A percentile compares a stretch with the other conserved stretches of the same genome.
Conservation (phyloP, 2,888 invertebrate genomes). For the Ischnura elegans region DNA sequence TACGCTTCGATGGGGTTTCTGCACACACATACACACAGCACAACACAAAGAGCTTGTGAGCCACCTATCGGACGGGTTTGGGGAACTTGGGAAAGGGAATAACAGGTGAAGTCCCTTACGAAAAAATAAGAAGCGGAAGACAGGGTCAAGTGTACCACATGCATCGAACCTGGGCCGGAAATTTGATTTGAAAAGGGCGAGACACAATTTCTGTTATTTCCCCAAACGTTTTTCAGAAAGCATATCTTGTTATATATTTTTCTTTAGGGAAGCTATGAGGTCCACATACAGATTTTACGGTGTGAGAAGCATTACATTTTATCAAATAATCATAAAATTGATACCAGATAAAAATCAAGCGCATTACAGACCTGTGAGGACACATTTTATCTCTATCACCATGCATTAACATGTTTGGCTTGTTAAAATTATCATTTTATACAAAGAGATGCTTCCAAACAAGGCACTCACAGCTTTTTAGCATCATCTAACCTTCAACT, state of each 20-base stretch:
- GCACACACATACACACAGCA: no score
- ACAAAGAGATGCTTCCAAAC: no score
- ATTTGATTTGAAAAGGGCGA: slow-evolving; percentile 24
- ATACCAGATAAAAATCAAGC: no score
- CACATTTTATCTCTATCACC: no score
- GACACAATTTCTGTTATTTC: slow-evolving; percentile 28
- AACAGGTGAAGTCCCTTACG: background rate
- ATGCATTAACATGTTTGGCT: no score
- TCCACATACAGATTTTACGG: background rate
- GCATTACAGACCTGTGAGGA: no score
- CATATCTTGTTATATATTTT: background rate
- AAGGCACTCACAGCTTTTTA: no score
- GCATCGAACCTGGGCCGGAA: background rate
- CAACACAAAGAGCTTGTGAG: background rate
- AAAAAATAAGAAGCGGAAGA: background rate
- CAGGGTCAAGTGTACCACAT: background rate
- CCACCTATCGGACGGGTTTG: background rate
- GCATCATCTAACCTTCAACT: no score
- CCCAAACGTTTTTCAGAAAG: background rate
- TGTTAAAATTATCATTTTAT: no score
- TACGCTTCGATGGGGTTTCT: background rate
- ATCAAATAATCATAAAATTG: background rate
- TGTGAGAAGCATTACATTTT: background rate
- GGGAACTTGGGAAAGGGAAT: background rate
- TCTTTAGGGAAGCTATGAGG: background rate